These are phyloP conservation scores for Hyalella azteca DNA, from an alignment of 2,888 invertebrate species.

Conservation along the genomic window DNA sequence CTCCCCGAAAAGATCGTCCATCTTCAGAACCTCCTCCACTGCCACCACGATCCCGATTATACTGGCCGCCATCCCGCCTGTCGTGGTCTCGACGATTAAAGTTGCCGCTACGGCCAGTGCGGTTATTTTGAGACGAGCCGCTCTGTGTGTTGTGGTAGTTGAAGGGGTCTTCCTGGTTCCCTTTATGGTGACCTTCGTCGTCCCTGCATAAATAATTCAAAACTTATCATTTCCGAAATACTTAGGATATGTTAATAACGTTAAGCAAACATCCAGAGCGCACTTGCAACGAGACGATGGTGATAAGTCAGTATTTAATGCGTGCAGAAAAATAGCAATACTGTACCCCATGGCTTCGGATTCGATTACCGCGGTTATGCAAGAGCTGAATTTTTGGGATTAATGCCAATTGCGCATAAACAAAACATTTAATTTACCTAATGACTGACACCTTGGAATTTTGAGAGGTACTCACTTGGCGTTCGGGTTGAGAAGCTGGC, in stretches of 20 bases:
- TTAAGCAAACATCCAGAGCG: too few species aligned
- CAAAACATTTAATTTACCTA: too few species aligned
- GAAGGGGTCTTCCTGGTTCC: slow-evolving; percentile 24
- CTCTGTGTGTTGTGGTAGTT: slow-evolving; percentile 38
- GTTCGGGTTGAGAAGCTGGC: slow-evolving; percentile 52
- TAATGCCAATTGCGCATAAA: too few species aligned
- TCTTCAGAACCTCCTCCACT: slow-evolving; percentile 43
- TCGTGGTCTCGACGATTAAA: slow-evolving; percentile 37
- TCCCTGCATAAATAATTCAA: not conserved
- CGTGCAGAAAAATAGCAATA: too few species aligned
- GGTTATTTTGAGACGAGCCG: not conserved
- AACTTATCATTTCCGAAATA: too few species aligned
- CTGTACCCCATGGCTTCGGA: too few species aligned
- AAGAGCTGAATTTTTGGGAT: too few species aligned
- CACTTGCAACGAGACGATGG: too few species aligned
- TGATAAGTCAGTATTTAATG: too few species aligned
- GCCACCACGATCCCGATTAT: slow-evolving; percentile 47
- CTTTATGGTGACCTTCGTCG: slow-evolving; percentile 15
- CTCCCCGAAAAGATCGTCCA: slow-evolving; percentile 47
- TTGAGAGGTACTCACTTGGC: slow-evolving; percentile 37
- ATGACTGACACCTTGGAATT: too few species aligned
- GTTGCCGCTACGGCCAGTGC: not conserved
- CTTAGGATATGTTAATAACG: too few species aligned
- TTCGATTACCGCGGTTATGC: too few species aligned
- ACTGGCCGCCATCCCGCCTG: slow-evolving; percentile 22